Evolutionary conservation across 2,888 invertebrate species (phyloP).

Genomic region (Phragmatobia fuliginosa): DNA sequence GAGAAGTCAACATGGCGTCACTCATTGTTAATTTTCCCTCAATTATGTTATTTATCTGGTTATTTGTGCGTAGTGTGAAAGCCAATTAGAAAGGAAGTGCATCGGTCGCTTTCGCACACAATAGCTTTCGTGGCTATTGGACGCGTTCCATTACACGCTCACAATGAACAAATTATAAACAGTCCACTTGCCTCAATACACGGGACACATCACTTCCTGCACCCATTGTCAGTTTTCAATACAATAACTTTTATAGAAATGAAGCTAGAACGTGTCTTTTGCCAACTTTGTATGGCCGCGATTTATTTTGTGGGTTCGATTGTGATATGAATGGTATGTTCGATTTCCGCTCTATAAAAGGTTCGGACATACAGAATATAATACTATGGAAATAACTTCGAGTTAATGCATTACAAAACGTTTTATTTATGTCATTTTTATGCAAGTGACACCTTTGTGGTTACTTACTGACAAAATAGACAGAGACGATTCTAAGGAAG

Average conservation of each 20-base stretch:
- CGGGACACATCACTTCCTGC: conserved; percentile 83
- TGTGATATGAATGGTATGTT: conserved; percentile 74
- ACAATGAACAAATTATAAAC: conserved; percentile 86
- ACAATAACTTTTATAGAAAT: conserved; percentile 86
- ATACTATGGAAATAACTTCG: conserved; percentile 68
- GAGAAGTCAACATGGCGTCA: conserved; percentile 35
- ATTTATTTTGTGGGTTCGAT: conserved; percentile 79
- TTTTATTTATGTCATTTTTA: conserved; percentile 62
- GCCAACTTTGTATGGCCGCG: conserved; percentile 72
- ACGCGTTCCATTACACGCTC: conserved; percentile 75
- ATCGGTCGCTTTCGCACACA: conserved; percentile 69
- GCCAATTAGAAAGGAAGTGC: conserved; percentile 77
- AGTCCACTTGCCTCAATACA: conserved; percentile 84
- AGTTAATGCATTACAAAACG: conserved; percentile 57
- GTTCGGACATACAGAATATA: conserved; percentile 64
- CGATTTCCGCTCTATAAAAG: conserved; percentile 79
- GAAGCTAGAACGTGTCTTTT: conserved; percentile 77
- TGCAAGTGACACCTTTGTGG: conserved; percentile 54
- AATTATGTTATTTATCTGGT: conserved; percentile 49
- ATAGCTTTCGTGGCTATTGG: conserved; percentile 64
- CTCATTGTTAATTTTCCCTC: conserved; percentile 42
- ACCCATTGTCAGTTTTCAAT: conserved; percentile 82
- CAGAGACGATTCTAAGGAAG: conserved; percentile 56
- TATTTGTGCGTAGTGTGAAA: conserved; percentile 68
- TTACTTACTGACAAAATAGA: conserved; percentile 56